A percentile compares a stretch with the other conserved stretches of the same genome.
These are phyloP conservation scores for Heterodera schachtii DNA, from an alignment of 1,140 invertebrate species.

Conservation along the genomic window DNA sequence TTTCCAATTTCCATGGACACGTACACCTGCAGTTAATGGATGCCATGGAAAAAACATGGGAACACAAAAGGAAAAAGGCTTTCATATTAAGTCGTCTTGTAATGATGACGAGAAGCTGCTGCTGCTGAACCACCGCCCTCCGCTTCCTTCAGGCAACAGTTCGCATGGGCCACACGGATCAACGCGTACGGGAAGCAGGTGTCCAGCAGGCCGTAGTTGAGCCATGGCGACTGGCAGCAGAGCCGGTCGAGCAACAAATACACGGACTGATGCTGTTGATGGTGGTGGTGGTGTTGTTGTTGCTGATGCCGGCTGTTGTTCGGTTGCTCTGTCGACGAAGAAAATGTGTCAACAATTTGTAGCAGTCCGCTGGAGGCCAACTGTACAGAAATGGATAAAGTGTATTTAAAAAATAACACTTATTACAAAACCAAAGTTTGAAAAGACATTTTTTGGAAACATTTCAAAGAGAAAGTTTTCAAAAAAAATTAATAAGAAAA, in stretches of 20 bases:
- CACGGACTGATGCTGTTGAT: conserved; percentile 50
- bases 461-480: too few relatives aligned
- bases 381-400: conserved; percentile 33
- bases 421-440: too few relatives aligned
- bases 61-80: too few relatives aligned
- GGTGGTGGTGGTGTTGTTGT: background rate
- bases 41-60: too few relatives aligned
- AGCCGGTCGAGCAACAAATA: conserved; percentile 61
- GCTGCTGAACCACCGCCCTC: background rate
- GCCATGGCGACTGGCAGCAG: conserved; percentile 54
- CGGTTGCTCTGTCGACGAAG: too few relatives aligned
- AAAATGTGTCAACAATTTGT: conserved; percentile 47
- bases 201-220: conserved; percentile 61
- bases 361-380: conserved; percentile 61
- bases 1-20: too few relatives aligned
- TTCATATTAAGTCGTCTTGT: too few relatives aligned
- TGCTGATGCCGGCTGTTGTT: conserved; percentile 30
- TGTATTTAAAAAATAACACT: background rate
- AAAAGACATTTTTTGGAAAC: too few relatives aligned
- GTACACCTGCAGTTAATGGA: too few relatives aligned
- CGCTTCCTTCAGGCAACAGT: conserved; percentile 53
- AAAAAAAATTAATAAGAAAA: too few relatives aligned
- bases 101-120: background rate
- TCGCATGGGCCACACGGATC: conserved; percentile 56
- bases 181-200: conserved; percentile 63